phyloP scores from a whole-genome alignment of 1,140 invertebrate species.

The Tetragonula clypearis region DNA sequence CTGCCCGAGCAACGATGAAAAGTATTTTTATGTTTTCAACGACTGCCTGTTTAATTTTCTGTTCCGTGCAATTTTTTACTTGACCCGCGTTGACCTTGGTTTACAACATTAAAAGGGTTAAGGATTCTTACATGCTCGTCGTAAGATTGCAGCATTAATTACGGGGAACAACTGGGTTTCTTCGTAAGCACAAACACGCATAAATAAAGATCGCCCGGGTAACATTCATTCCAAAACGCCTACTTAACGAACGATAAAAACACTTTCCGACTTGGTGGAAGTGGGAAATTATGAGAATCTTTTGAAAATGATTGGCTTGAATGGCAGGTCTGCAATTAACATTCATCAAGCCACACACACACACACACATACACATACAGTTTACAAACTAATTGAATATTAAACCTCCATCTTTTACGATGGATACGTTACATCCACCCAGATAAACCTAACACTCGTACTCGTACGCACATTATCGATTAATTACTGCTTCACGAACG shows the following conservation, averaged over 20 bases:
- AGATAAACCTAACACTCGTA: not conserved
- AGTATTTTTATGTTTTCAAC: not conserved
- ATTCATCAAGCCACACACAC: not conserved
- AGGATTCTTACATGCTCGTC: not conserved
- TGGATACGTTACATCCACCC: not conserved
- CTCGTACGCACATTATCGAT: not conserved
- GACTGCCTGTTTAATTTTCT: not conserved
- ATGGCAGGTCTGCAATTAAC: not conserved
- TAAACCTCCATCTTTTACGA: not conserved
- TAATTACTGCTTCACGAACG: not conserved
- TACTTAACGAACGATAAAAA: conserved; percentile 23
- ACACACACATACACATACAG: no score
- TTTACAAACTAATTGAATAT: not conserved
- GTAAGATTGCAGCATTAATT: conserved; percentile 21
- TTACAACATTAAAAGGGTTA: conserved; percentile 16
- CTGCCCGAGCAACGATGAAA: not conserved
- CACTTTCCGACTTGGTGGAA: conserved; percentile 4
- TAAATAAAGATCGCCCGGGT: not conserved
- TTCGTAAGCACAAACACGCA: not conserved
- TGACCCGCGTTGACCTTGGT: conserved; percentile 14
- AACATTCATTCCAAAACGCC: conserved; percentile 11
- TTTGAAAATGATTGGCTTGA: conserved; percentile 1
- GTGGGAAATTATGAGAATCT: conserved; percentile 28
- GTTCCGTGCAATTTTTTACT: conserved; percentile 16
- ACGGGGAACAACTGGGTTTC: conserved; percentile 17